These are phyloP conservation scores for Harmothoe impar DNA, from an alignment of 2,888 invertebrate species.

Conservation along the genomic window DNA sequence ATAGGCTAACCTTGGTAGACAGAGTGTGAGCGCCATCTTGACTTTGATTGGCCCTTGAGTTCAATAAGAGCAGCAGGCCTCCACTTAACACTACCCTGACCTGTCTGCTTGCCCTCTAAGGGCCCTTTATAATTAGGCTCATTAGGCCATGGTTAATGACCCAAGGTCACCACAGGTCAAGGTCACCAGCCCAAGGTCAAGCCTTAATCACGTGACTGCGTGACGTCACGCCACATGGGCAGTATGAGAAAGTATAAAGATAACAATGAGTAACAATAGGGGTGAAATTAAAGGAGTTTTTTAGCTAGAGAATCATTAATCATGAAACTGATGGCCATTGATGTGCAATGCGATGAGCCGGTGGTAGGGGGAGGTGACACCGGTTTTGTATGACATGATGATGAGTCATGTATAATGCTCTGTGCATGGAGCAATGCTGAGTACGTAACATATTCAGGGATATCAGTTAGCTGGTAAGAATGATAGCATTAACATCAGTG, in stretches of 20 bases:
- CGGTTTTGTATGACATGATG: no score
- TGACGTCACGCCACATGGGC: slow-evolving; percentile 47
- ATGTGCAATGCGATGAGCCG: no score
- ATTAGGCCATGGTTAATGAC: slow-evolving; percentile 44
- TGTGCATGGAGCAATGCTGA: no score
- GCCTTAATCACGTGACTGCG: slow-evolving; percentile 22
- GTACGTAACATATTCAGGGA: no score
- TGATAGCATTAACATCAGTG: no score
- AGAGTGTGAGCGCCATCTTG: no score
- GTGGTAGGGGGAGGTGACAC: no score
- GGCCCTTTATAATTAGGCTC: neutral
- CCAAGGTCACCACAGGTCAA: neutral
- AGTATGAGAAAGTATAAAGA: neutral
- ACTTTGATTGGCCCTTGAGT: no score
- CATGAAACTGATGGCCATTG: neutral
- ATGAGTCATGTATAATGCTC: no score
- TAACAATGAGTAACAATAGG: slow-evolving; percentile 20
- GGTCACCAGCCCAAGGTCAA: slow-evolving; percentile 44
- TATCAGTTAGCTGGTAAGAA: no score
- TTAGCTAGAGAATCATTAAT: neutral
- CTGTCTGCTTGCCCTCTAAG: neutral
- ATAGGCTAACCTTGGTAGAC: no score
- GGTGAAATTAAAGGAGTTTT: neutral
- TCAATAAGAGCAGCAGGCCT: neutral
- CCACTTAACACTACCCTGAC: neutral